Percentiles rank a stretch among this genome's conserved stretches.
These are phyloP conservation scores for Irena cyanogastra DNA, from an alignment of 2,113 vertebrate species.

Conservation along the genomic window DNA sequence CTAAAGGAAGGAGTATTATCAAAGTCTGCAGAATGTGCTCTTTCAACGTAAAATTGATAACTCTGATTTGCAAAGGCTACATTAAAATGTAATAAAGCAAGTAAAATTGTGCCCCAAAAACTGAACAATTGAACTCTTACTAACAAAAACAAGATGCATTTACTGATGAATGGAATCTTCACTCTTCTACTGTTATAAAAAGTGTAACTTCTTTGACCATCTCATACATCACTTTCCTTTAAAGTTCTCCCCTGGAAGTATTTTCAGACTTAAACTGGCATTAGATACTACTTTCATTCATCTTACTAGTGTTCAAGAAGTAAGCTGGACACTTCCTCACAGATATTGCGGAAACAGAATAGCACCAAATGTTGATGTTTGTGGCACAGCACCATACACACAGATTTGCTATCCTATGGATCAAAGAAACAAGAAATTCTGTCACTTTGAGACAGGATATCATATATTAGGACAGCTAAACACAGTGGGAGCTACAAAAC, in stretches of 20 bases:
- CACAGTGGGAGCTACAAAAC: not conserved
- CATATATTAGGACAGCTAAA: not conserved
- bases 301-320: not conserved
- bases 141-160: not conserved
- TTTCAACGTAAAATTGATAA: constrained; percentile 43
- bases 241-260: not conserved
- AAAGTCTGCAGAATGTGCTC: constrained; percentile 26
- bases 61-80: constrained; percentile 9
- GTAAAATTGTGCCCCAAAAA: not conserved
- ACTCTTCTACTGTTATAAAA: not conserved
- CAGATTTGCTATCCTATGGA: not conserved
- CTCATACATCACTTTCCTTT: not conserved
- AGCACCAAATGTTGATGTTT: not conserved
- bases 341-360: not conserved
- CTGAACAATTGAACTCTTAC: not conserved
- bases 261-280: not conserved
- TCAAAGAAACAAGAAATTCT: not conserved
- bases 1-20: constrained; percentile 42
- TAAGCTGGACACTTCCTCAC: not conserved
- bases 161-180: not conserved
- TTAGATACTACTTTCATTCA: not conserved
- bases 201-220: not conserved
- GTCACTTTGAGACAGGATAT: not conserved
- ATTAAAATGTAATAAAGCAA: constrained; percentile 4
- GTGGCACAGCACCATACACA: not conserved